Base-by-base conservation (phyloP, 2,888 invertebrate species). In the Caenorhabditis sp. region DNA sequence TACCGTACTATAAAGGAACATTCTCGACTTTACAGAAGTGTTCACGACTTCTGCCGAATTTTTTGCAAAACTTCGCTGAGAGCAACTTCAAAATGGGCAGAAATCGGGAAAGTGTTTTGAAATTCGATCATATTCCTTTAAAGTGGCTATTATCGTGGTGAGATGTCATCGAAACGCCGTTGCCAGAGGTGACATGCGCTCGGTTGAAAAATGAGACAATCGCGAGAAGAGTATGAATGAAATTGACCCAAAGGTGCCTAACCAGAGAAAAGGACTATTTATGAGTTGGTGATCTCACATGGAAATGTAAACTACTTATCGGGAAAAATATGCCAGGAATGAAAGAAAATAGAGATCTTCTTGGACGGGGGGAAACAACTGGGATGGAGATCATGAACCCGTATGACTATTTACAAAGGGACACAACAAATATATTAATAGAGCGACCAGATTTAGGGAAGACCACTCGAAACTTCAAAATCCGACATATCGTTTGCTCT, bases 401-500 rank as follows among this genome's bases (percentile, higher is more conserved):
- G 76, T 51, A 35, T 16, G 8, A 24, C 6, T 59, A 61, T 61
- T 47, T 56, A 58, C 35, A 59, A 8, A 38, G 47, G 47, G 19
- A 47, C 7, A 47, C 7, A 47, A 8, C 19, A 47, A 47, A 14
- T 16, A 47, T 47, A 4, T 19, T 47, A 1, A 47, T 5, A 19
- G 19, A 47, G 12, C 6, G 24, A 66, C 59, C 5, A 28, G 14
- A 35, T 7, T 26, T 35, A 16, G 24, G 12, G 24, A 10, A 44
- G n/a, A n/a, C n/a, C n/a, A n/a, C n/a, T n/a, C n/a, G n/a, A n/a
- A n/a, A n/a, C n/a, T n/a, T 84, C 51, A 84, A 58, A 84, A 84
- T 72, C 84, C 84, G 26, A 84, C 80, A 68, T 84, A 84, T 84
- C 80, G 70, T 58, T 80, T 84, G 59, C 76, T 76, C 70, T 84